Conservation (phyloP, 1,140 invertebrate species). For the Sycophaga agraensis region DNA sequence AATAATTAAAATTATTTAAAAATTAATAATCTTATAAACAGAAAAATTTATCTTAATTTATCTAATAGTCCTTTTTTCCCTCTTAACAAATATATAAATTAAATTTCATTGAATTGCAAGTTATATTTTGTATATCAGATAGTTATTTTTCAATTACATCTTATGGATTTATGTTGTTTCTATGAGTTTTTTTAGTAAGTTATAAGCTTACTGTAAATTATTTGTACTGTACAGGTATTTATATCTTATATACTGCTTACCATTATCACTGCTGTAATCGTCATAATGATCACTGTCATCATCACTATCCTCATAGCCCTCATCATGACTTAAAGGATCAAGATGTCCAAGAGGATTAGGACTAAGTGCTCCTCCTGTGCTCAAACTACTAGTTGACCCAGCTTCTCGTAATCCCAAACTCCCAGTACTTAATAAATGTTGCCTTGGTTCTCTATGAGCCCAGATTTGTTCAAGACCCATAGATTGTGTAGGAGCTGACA, state of each 20-base stretch:
- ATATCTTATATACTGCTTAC: too few species aligned
- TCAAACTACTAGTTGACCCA: constrained; percentile 83
- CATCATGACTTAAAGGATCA: constrained; percentile 80
- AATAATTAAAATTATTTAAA: background rate
- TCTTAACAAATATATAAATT: background rate
- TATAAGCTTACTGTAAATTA: too few species aligned
- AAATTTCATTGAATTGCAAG: background rate
- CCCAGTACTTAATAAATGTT: constrained; percentile 83
- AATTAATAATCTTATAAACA: background rate
- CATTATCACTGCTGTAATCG: constrained; percentile 80
- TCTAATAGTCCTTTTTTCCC: too few species aligned
- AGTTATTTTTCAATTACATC: too few species aligned
- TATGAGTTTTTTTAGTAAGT: too few species aligned
- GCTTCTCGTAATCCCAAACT: constrained; percentile 72
- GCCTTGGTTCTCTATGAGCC: constrained; percentile 79
- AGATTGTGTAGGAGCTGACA: constrained; percentile 77
- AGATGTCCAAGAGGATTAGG: constrained; percentile 66
- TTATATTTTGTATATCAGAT: too few species aligned
- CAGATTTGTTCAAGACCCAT: constrained; percentile 80
- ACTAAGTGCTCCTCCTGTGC: constrained; percentile 79
- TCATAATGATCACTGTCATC: constrained; percentile 86
- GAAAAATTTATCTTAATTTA: too few species aligned
- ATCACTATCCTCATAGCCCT: constrained; percentile 69
- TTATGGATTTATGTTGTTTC: too few species aligned
- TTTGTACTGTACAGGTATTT: too few species aligned